Evolutionary conservation across 2,797 vertebrate genomes (phyloP).

Genomic region (Babyrousa celebensis): DNA sequence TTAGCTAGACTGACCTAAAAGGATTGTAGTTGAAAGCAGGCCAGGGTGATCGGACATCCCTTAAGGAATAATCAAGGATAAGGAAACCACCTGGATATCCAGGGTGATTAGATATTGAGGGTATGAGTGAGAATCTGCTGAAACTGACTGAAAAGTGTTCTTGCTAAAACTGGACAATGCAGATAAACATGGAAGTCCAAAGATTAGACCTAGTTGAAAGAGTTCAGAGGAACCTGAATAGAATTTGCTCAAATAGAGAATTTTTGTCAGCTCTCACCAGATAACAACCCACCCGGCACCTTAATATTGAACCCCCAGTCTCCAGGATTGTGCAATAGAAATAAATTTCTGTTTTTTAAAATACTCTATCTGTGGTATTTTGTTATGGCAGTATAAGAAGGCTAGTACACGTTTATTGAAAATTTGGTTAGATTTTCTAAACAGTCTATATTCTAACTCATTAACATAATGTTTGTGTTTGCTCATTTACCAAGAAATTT

Average conservation of each 20-base stretch:
- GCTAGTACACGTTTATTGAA: background rate
- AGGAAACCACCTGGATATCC: background rate
- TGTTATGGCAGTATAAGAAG: background rate
- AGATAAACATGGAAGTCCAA: background rate
- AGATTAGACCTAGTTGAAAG: background rate
- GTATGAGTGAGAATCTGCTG: background rate
- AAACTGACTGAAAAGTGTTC: background rate
- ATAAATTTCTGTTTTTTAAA: background rate
- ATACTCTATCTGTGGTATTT: background rate
- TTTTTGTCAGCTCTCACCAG: background rate
- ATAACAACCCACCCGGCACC: background rate
- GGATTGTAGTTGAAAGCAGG: background rate
- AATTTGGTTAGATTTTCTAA: background rate
- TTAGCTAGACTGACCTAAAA: background rate
- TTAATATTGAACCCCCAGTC: background rate
- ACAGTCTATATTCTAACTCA: background rate
- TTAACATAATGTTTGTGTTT: background rate
- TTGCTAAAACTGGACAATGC: background rate
- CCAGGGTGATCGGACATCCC: background rate
- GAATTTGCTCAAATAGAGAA: background rate
- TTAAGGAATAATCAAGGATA: background rate
- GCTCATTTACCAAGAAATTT: too few relatives aligned
- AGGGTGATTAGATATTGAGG: background rate
- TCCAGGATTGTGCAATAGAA: background rate
- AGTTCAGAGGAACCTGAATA: background rate